Evolutionary conservation across 2,888 invertebrate genomes (phyloP), one percentile per base, ranked within the genome.

Genomic region (Cheilosia impressa): DNA sequence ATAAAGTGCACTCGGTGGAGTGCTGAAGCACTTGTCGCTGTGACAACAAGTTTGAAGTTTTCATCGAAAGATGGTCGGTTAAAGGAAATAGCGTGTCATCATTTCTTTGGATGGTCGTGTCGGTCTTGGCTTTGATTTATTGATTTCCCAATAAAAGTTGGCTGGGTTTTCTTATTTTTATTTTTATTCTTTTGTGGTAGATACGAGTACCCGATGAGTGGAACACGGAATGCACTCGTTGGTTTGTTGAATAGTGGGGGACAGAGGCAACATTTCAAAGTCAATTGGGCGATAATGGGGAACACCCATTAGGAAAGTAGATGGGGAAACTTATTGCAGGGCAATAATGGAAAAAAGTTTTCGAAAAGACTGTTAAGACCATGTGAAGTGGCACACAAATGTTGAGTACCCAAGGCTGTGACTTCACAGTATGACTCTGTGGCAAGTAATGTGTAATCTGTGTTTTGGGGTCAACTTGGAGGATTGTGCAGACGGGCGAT

Each of bases 121-220:
- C 15, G 57, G 17, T 72, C 17, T 57, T 84, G 84, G 76, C 66
- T 84, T 84, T 84, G 80, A 80, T 84, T 84, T 84, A 83, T 75
- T 63, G 83, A 65, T 84, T 80, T 65, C 43, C 19, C 60, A 65
- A 71, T 53, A 19, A 31, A 19, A 52, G 43, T 52, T 66, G 47
- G 10, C 3, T 13, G 38, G 38, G 10, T 7, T 15, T 50, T 27
- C 22, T 68, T 31, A 1, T 27, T 27, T 6, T 27, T 27, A 27
- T 6, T 6, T 55, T 19, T 31, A 2, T 17, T 45, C 13, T n/a
- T 13, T 38, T 34, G 17, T 50, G 58, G 60, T 31, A 76, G 27
- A 6, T 1, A 27, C 27, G 27, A 27, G 27, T 0, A 2, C 50
- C 41, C n/a, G 31, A 15, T 60, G 38, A 47, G 47, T 55, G 38